Conservation (phyloP, 2,888 invertebrate genomes). For the Athalia rosae region DNA sequence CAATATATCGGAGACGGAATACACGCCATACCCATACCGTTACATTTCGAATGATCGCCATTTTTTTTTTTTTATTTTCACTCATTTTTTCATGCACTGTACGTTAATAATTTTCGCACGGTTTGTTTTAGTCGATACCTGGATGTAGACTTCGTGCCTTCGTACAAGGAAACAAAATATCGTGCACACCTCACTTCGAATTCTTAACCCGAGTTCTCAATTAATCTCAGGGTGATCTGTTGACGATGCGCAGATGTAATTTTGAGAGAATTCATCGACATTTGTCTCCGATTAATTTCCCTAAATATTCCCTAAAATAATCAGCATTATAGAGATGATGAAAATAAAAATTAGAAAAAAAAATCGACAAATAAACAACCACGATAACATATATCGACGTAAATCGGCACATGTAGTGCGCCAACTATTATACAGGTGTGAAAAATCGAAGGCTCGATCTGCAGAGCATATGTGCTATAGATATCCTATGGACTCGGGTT, state of each 20-base stretch:
- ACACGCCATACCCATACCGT: not conserved
- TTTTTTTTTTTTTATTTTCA: conserved; percentile 22
- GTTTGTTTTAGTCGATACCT: not conserved
- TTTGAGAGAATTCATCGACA: too few relatives aligned
- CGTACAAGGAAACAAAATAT: conserved; percentile 4
- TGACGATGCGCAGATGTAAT: not conserved
- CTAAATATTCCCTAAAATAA: too few relatives aligned
- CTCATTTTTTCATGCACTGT: conserved; percentile 18
- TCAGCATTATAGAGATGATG: too few relatives aligned
- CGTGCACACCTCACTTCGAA: not conserved
- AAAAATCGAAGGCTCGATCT: too few relatives aligned
- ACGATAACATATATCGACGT: not conserved
- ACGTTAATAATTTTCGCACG: conserved; percentile 28
- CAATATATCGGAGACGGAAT: not conserved
- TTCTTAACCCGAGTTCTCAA: conserved; percentile 10
- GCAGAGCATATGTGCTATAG: not conserved
- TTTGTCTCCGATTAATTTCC: too few relatives aligned
- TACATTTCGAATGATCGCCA: conserved; percentile 24
- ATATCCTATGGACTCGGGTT: conserved; percentile 1
- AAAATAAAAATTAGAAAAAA: too few relatives aligned
- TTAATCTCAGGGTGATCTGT: conserved; percentile 23
- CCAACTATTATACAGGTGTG: not conserved
- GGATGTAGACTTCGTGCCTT: conserved; percentile 24
- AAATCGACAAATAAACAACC: too few relatives aligned
- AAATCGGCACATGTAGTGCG: not conserved